A percentile compares a stretch with the other conserved stretches of the same genome.
Conservation (phyloP, 2,113 vertebrate species). For the Petrocephalus microphthalmus region DNA sequence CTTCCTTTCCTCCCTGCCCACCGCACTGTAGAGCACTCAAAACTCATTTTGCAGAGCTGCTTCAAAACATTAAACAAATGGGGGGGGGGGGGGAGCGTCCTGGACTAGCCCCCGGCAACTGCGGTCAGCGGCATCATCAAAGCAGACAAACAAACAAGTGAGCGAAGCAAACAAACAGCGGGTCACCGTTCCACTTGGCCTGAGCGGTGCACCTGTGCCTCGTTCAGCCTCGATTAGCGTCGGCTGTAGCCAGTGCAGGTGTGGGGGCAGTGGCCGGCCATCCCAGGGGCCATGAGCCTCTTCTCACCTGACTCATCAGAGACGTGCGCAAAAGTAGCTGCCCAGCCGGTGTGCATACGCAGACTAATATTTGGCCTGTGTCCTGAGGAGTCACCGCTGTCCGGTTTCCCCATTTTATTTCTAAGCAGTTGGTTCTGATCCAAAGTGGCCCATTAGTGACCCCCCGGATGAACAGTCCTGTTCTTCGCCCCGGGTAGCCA, state of each 20-base stretch:
- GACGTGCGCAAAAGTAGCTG: neutral
- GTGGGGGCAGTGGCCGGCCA: slow-evolving; percentile 54
- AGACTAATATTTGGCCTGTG: neutral
- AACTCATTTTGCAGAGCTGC: neutral
- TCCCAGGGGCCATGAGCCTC: too few relatives aligned
- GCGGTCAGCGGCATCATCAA: neutral
- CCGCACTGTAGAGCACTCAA: slow-evolving; percentile 20
- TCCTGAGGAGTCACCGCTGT: neutral
- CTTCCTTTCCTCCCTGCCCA: neutral
- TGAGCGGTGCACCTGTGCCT: slow-evolving; percentile 74
- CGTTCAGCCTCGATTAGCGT: slow-evolving; percentile 64
- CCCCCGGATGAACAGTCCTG: neutral
- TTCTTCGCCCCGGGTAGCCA: neutral
- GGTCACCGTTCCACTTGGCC: slow-evolving; percentile 53
- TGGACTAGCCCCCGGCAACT: neutral
- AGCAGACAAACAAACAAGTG: slow-evolving; percentile 37
- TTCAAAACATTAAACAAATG: slow-evolving; percentile 11
- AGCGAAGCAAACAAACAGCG: slow-evolving; percentile 47
- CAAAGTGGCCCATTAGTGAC: slow-evolving; percentile 13
- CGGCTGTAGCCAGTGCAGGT: slow-evolving; percentile 77
- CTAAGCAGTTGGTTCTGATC: slow-evolving; percentile 3
- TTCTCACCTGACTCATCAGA: neutral
- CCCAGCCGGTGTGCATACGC: neutral
- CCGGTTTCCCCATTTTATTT: slow-evolving; percentile 3
- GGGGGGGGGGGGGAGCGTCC: neutral